These are phyloP conservation scores for crab-eating macaque (Macaca fascicularis) DNA, from an alignment of 2,113 vertebrate genomes.

Conservation along the genomic window T2T-MFA8v1.1 NC_088375.1:75254501-75255000, in stretches of 20 bases:
- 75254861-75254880: constrained; percentile 42
- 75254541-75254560: background rate
- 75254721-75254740: constrained; percentile 61
- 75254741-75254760: constrained; percentile 68
- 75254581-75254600: background rate
- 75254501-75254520: background rate
- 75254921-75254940: constrained; percentile 53
- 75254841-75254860: constrained; percentile 42
- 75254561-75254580: background rate
- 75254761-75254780: constrained; percentile 71
- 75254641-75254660: background rate
- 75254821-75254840: constrained; percentile 35
- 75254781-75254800: constrained; percentile 83
- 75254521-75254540: background rate
- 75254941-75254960: constrained; percentile 5
- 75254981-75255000: constrained; percentile 54
- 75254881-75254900: constrained; percentile 51
- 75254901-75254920: constrained; percentile 42
- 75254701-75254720: constrained; percentile 66
- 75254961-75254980: constrained; percentile 47
- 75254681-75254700: background rate
- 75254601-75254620: background rate
- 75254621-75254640: background rate
- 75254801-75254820: constrained; percentile 35
- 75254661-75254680: background rate